phyloP scores from a whole-genome alignment of 2,113 vertebrate genomes.

The Lates calcarifer region DNA sequence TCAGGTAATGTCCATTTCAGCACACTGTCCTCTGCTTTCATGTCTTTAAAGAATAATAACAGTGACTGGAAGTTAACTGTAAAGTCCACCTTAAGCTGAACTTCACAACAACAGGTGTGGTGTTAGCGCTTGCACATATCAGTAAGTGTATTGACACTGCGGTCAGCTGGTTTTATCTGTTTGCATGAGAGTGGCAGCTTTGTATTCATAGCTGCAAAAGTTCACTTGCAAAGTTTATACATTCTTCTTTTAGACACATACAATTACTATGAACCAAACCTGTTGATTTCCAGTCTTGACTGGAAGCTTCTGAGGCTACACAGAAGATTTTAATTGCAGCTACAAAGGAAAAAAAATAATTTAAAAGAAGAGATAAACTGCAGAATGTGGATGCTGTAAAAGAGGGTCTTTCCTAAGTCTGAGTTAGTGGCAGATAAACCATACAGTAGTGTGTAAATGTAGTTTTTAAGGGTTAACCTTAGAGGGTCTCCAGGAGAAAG shows the following conservation, averaged over 20 bases:
- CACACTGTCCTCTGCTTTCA: not conserved
- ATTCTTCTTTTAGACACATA: not conserved
- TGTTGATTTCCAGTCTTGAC: not conserved
- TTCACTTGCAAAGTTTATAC: not conserved
- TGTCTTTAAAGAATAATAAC: not conserved
- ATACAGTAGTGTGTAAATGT: not conserved
- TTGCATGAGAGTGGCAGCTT: slow-evolving; percentile 8
- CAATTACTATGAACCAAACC: not conserved
- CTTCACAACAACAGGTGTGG: slow-evolving; percentile 14
- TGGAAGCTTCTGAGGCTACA: not conserved
- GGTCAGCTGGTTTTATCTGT: not conserved
- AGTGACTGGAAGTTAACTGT: not conserved
- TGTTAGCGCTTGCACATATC: not conserved
- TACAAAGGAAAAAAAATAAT: not conserved
- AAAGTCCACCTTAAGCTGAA: not conserved
- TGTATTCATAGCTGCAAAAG: not conserved
- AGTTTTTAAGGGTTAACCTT: slow-evolving; percentile 2
- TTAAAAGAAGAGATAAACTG: not conserved
- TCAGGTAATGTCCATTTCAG: slow-evolving; percentile 75
- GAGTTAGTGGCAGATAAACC: not conserved
- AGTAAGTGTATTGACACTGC: slow-evolving; percentile 6
- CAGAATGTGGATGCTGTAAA: not conserved
- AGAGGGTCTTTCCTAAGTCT: not conserved
- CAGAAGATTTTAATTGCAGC: not conserved
- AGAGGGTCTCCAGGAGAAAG: slow-evolving; percentile 30